phyloP scores from a whole-genome alignment of 2,888 invertebrate species.

The Onchidella celtica region DNA sequence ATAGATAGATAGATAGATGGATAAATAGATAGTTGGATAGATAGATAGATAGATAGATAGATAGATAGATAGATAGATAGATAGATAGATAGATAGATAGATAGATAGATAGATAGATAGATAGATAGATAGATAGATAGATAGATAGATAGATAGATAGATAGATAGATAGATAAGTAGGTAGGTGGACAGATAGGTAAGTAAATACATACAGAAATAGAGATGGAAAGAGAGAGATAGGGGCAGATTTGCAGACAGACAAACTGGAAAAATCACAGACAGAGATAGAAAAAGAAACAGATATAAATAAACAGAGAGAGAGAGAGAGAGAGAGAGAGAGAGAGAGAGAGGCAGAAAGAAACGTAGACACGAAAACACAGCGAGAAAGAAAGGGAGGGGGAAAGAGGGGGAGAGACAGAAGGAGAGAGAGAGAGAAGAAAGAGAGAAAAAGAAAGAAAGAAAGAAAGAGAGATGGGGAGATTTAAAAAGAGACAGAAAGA shows the following conservation, averaged over 20 bases:
- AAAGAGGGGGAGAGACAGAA: not conserved
- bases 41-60: not conserved
- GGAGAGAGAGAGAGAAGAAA: conserved; percentile 10
- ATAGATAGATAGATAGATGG: not conserved
- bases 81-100: not conserved
- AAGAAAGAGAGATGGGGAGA: too few species aligned
- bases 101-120: not conserved
- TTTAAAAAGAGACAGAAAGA: too few species aligned
- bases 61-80: not conserved
- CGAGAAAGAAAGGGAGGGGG: not conserved
- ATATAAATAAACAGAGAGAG: not conserved
- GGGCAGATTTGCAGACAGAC: not conserved
- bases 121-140: not conserved
- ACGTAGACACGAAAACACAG: not conserved
- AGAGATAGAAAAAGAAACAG: not conserved
- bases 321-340: not conserved
- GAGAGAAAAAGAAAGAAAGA: not conserved
- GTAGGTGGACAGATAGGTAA: not conserved
- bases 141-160: not conserved
- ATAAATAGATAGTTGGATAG: conserved; percentile 3
- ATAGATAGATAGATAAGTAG: conserved; percentile 13
- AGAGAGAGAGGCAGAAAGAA: not conserved
- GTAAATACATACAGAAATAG: not conserved
- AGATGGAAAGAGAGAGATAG: not conserved
- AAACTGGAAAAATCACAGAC: not conserved